These are phyloP conservation scores for Sarcophaga rosellei DNA, from an alignment of 2,888 invertebrate species.

Conservation along the genomic window DNA sequence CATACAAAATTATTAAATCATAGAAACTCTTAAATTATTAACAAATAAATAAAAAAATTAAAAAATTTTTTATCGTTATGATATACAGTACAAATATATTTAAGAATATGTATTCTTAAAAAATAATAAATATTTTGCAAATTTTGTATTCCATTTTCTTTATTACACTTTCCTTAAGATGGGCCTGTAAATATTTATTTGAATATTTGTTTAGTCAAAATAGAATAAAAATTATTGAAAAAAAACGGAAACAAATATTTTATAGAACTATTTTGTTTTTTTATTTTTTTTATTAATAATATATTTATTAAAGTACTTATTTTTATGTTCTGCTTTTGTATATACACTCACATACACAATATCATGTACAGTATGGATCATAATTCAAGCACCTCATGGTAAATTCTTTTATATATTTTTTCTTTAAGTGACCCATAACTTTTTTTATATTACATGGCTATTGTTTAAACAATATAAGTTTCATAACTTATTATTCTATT, in stretches of 20 bases:
- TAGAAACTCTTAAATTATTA: background rate
- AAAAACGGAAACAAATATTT: background rate
- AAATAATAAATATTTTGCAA: too few species aligned
- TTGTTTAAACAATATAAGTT: too few species aligned
- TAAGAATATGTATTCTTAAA: too few species aligned
- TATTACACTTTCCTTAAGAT: background rate
- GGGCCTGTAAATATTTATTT: background rate
- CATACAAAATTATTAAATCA: background rate
- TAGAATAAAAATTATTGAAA: background rate
- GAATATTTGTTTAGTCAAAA: background rate
- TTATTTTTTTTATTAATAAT: slow-evolving; percentile 20
- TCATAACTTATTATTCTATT: too few species aligned
- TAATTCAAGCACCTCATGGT: too few species aligned
- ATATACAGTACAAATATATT: too few species aligned
- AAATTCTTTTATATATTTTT: too few species aligned
- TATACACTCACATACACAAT: too few species aligned
- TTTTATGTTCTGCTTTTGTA: background rate
- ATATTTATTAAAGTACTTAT: too few species aligned
- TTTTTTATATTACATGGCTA: too few species aligned
- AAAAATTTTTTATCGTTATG: too few species aligned
- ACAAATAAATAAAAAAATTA: background rate
- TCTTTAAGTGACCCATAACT: too few species aligned
- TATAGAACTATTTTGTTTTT: background rate
- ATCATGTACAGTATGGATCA: background rate
- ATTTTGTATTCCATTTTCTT: background rate